phyloP scores from a whole-genome alignment of 2,797 vertebrate genomes.

The Acanthurus tractus region DNA sequence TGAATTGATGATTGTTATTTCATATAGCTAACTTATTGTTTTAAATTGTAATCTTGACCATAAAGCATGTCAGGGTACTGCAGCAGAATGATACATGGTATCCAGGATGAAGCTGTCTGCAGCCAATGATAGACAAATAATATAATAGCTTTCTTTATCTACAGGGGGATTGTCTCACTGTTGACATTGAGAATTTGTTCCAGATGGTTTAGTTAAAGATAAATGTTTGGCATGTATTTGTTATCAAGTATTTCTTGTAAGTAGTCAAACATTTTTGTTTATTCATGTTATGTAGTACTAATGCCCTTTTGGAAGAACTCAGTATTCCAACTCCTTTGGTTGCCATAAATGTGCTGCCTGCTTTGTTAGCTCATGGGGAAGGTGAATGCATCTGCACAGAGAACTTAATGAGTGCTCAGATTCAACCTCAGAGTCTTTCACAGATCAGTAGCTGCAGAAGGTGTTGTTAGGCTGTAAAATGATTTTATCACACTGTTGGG shows the following conservation, averaged over 20 bases:
- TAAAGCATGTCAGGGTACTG: background rate
- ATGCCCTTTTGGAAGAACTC: background rate
- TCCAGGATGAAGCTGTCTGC: constrained; percentile 23
- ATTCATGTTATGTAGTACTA: background rate
- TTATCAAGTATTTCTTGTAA: background rate
- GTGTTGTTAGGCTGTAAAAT: constrained; percentile 49
- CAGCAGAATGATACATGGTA: constrained; percentile 6
- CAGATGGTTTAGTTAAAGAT: constrained; percentile 9
- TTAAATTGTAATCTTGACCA: constrained; percentile 10
- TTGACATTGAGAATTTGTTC: constrained; percentile 49
- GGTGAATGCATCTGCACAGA: constrained; percentile 34
- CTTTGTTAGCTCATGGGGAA: constrained; percentile 45
- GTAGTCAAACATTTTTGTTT: background rate
- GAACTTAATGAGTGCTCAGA: constrained; percentile 32
- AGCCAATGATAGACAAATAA: constrained; percentile 37
- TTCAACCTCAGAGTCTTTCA: constrained; percentile 48
- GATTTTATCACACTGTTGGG: constrained; percentile 20
- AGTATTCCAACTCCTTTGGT: background rate
- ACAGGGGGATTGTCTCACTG: constrained; percentile 3
- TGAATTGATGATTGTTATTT: background rate
- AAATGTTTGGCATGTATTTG: background rate
- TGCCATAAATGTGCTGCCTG: constrained; percentile 24
- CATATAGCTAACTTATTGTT: background rate
- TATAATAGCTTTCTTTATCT: constrained; percentile 35
- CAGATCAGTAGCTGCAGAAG: constrained; percentile 51